Percentiles rank a stretch among this genome's conserved stretches.
phyloP scores from a whole-genome alignment of 2,113 vertebrate species.

The Zosterops lateralis region DNA sequence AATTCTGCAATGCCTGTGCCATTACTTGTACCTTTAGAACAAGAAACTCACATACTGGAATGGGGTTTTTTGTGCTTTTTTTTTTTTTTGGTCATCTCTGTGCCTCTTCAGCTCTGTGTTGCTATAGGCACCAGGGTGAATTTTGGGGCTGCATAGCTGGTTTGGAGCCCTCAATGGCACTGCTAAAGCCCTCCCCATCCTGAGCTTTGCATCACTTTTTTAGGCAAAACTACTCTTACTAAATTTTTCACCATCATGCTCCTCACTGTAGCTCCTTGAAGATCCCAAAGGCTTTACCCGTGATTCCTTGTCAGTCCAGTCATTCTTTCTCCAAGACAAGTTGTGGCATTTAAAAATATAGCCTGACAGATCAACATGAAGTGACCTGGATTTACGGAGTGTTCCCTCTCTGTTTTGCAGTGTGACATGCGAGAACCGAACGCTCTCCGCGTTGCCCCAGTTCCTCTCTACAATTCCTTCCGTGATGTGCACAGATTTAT shows the following conservation, averaged over 20 bases:
- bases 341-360: background rate
- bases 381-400: background rate
- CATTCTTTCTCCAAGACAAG: background rate
- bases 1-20: background rate
- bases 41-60: background rate
- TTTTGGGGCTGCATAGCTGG: background rate
- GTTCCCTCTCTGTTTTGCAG: conserved; percentile 68
- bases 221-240: background rate
- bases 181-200: background rate
- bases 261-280: background rate
- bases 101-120: background rate
- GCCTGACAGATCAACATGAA: background rate
- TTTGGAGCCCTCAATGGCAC: fast-evolving
- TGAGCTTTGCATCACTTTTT: background rate
- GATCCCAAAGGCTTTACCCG: background rate
- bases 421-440: conserved; percentile 90
- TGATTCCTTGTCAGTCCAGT: background rate
- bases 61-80: fast-evolving
- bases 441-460: conserved; percentile 85
- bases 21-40: background rate
- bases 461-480: conserved; percentile 96
- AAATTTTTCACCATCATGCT: background rate
- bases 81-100: background rate
- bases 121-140: background rate
- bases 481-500: conserved; percentile 88